Percentiles rank a stretch among this genome's conserved stretches.
Evolutionary conservation across 2,888 invertebrate species (phyloP).

Genomic region (Pollenia angustigena): DNA sequence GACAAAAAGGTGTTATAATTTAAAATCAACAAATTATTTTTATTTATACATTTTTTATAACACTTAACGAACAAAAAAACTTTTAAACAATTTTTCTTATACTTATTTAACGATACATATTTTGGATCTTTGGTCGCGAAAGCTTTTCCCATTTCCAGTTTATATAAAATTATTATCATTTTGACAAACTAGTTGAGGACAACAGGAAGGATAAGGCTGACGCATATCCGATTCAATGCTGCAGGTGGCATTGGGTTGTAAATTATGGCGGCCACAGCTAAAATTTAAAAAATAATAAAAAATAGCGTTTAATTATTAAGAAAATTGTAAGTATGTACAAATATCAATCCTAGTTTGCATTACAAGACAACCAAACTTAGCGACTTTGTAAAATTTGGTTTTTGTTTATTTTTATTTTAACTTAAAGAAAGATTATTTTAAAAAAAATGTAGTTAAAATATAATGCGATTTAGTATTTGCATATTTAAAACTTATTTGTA

Average conservation of each 20-base stretch:
- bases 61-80: background rate
- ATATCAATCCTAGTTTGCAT: too few relatives aligned
- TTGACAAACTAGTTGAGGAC: constrained; percentile 79
- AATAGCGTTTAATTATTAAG: background rate
- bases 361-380: too few relatives aligned
- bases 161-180: constrained; percentile 79
- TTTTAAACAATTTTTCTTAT: background rate
- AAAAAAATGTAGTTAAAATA: too few relatives aligned
- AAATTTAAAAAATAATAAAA: constrained; percentile 3
- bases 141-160: constrained; percentile 1
- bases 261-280: constrained; percentile 80
- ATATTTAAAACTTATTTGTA: too few relatives aligned
- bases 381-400: too few relatives aligned
- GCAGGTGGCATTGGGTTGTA: constrained; percentile 78
- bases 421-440: too few relatives aligned
- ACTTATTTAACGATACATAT: background rate
- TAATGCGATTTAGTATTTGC: too few relatives aligned
- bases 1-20: too few relatives aligned
- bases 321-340: too few relatives aligned
- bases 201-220: constrained; percentile 79
- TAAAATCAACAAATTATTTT: background rate
- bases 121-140: background rate
- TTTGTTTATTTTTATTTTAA: too few relatives aligned
- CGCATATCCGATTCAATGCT: constrained; percentile 79
- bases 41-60: background rate